phyloP scores from a whole-genome alignment of 2,113 vertebrate genomes.

The Heterochromis multidens region DNA sequence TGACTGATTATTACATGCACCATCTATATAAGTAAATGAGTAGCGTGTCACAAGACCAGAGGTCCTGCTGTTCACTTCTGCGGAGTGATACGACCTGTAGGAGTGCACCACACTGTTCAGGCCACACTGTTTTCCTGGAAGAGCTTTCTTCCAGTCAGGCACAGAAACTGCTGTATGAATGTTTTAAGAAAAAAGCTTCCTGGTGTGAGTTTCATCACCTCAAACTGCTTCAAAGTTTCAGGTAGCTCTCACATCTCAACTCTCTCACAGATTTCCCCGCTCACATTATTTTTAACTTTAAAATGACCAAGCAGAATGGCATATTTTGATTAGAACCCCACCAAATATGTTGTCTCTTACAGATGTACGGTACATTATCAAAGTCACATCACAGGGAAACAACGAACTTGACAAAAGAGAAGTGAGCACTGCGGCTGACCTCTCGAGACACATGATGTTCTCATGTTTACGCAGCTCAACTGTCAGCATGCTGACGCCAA shows the following conservation, averaged over 20 bases:
- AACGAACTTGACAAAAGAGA: conserved; percentile 34
- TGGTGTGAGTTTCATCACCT: background rate
- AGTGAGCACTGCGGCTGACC: conserved; percentile 37
- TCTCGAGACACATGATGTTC: conserved; percentile 42
- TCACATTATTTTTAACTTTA: background rate
- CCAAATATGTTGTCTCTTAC: background rate
- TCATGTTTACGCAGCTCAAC: conserved; percentile 9
- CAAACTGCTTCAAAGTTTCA: background rate
- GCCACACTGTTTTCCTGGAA: conserved; percentile 33
- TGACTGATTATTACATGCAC: conserved; percentile 28
- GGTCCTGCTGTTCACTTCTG: conserved; percentile 32
- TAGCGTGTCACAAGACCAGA: conserved; percentile 58
- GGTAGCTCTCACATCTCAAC: background rate
- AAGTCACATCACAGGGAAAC: background rate
- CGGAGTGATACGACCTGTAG: conserved; percentile 20
- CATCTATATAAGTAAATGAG: conserved; percentile 62
- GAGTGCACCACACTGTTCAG: background rate
- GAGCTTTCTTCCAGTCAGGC: background rate
- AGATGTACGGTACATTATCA: background rate
- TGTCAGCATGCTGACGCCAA: conserved; percentile 22
- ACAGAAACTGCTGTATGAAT: background rate
- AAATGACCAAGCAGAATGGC: background rate
- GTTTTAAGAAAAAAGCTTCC: background rate
- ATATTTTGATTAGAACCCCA: background rate
- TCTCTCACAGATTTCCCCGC: background rate